Conservation (phyloP, 35 echinoderm and acorn worm genomes). For the Amphiura filiformis region DNA sequence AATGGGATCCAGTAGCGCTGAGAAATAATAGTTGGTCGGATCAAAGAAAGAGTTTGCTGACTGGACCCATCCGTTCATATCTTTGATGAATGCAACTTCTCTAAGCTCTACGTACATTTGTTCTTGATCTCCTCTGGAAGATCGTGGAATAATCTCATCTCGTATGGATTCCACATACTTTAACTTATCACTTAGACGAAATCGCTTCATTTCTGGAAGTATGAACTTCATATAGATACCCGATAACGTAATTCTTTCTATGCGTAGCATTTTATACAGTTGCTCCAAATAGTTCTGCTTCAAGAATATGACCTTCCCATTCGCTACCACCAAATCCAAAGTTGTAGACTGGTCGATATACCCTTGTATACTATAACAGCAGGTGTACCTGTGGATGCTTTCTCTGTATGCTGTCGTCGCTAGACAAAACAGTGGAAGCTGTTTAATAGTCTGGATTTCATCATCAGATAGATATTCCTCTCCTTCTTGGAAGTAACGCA, state of each 20-base stretch:
- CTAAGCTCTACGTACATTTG: background rate
- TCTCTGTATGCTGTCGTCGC: too few relatives aligned
- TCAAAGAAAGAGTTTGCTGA: background rate
- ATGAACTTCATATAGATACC: constrained; percentile 2
- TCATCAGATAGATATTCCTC: background rate
- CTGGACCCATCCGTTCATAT: background rate
- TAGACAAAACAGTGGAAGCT: background rate
- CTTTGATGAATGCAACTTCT: constrained; percentile 6
- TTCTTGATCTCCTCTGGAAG: background rate
- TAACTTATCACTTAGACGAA: background rate
- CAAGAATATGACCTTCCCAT: too few relatives aligned
- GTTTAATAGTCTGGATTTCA: background rate
- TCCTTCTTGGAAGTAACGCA: constrained; percentile 18
- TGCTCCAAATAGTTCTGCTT: too few relatives aligned
- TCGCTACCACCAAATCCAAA: too few relatives aligned
- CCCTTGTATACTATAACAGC: too few relatives aligned
- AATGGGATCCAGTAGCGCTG: background rate
- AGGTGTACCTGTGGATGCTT: too few relatives aligned
- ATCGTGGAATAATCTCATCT: background rate
- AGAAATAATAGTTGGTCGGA: background rate
- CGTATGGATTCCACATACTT: background rate
- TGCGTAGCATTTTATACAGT: background rate
- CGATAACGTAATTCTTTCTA: background rate
- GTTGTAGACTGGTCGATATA: too few relatives aligned
- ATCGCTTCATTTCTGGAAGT: constrained; percentile 1